Base-by-base conservation (phyloP, 2,113 vertebrate genomes). In the Pedetes capensis region DNA sequence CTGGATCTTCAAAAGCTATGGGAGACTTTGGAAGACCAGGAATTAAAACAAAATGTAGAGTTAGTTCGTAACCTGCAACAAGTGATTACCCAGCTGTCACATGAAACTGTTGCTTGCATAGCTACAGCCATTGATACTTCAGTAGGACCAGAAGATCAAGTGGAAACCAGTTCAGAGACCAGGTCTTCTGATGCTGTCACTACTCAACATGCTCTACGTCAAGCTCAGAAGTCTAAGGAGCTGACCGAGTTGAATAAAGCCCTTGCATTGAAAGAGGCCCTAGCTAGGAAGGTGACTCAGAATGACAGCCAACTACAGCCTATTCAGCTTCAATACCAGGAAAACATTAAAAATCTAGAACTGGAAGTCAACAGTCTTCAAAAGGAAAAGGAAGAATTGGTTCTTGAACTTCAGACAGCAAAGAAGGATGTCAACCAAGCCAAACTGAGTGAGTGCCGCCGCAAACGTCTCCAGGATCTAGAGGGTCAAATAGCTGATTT, bases 221-320 rank as follows among this genome's bases (percentile, higher is more conserved):
- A 99, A 97, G 99, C 99, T 22, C 99, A 99, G 97, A 98, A 99
- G 97, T 99, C 99, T 34, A 99, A 99, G 94, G 99, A 99, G 87
- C 97, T 99, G 97, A 98, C 99, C 37, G 99, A 99, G 89, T 97
- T 99, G 68, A 99, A 99, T 97, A 99, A 99, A 98, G 99, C 99
- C 76, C 97, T 99, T 92, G 97, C 96, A 10, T 94, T 99, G 75
- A 99, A 99, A 97, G 99, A 99, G 94, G 99, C 98, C 1, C 98
- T 99, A 83, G 99, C 99, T 81, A 99, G 95, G 96, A 99, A 99
- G 90, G 99, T 99, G 98, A 98, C 98, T 27, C 98, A 99, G 98
- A 99, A 98, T 64, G 99, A 99, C 91, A 98, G 95, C 89, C 99
- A 99, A 55, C 84, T 99, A 96, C 99, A 99, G 86, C 99, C 99